phyloP scores from a whole-genome alignment of 2,797 vertebrate species.

The Cyclura pinguis region DNA sequence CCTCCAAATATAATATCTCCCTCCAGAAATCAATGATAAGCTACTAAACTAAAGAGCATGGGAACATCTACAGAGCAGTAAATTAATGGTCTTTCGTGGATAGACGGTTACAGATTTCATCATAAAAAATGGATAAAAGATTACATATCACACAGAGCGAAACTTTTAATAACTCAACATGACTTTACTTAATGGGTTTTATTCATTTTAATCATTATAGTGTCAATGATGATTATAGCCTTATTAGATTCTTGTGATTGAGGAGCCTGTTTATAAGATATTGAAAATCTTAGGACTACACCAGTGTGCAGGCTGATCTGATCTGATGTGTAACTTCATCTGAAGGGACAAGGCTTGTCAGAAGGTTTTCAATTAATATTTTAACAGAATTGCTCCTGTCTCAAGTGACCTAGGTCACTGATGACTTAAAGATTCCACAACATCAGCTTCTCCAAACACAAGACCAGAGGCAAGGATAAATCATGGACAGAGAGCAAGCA shows the following conservation, averaged over 20 bases:
- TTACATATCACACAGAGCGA: slow-evolving; percentile 88
- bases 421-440: slow-evolving; percentile 82
- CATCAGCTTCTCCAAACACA: slow-evolving; percentile 81
- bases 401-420: slow-evolving; percentile 83
- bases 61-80: slow-evolving; percentile 87
- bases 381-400: slow-evolving; percentile 83
- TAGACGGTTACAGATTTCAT: slow-evolving; percentile 88
- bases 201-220: slow-evolving; percentile 99
- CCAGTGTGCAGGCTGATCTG: slow-evolving; percentile 69
- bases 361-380: slow-evolving; percentile 83
- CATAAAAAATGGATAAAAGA: slow-evolving; percentile 92
- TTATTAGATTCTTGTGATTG: slow-evolving; percentile 94
- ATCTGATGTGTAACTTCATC: slow-evolving; percentile 84
- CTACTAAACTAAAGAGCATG: slow-evolving; percentile 88
- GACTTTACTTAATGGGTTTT: slow-evolving; percentile 99
- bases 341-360: slow-evolving; percentile 73
- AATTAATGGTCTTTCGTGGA: slow-evolving; percentile 92
- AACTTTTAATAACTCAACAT: slow-evolving; percentile 96
- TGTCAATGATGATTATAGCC: slow-evolving; percentile 99
- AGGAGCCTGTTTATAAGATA: slow-evolving; percentile 87
- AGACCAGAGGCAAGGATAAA: slow-evolving; percentile 69
- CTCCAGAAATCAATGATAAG: slow-evolving; percentile 89
- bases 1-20: slow-evolving; percentile 88
- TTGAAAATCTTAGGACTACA: slow-evolving; percentile 81
- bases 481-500: slow-evolving; percentile 57